phyloP scores from a whole-genome alignment of 37 sponge, comb jelly and placozoan species.

The Aplysina aerophoba region DNA sequence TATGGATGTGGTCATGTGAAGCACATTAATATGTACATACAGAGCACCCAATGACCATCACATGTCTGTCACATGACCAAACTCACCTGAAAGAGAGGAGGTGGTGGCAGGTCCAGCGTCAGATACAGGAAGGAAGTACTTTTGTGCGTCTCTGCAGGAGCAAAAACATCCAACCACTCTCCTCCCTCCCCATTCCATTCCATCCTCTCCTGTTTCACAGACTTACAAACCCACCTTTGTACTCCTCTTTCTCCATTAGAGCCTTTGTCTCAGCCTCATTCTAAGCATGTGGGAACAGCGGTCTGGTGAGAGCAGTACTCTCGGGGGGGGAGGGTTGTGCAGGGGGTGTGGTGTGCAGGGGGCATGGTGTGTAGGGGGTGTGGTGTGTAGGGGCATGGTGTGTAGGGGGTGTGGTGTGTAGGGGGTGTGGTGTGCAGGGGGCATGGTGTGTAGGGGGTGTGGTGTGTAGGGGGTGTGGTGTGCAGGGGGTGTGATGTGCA shows the following conservation, averaged over 20 bases:
- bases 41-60: background rate
- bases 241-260: constrained; percentile 71
- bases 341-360: no score
- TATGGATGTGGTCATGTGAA: background rate
- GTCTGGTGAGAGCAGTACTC: no score
- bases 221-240: constrained; percentile 47
- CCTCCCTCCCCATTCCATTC: background rate
- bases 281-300: background rate
- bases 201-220: background rate
- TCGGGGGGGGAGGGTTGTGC: no score
- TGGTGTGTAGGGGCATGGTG: no score
- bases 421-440: background rate
- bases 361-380: no score
- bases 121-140: constrained; percentile 88
- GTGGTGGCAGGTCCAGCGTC: constrained; percentile 91
- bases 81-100: constrained; percentile 89
- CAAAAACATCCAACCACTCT: background rate
- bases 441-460: background rate
- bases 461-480: no score
- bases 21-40: background rate
- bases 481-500: background rate
- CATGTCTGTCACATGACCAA: background rate
- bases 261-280: constrained; percentile 44
- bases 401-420: no score
- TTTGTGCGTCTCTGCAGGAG: constrained; percentile 52